phyloP scores from a whole-genome alignment of 2,113 vertebrate genomes.

The Elgaria multicarinata region DNA sequence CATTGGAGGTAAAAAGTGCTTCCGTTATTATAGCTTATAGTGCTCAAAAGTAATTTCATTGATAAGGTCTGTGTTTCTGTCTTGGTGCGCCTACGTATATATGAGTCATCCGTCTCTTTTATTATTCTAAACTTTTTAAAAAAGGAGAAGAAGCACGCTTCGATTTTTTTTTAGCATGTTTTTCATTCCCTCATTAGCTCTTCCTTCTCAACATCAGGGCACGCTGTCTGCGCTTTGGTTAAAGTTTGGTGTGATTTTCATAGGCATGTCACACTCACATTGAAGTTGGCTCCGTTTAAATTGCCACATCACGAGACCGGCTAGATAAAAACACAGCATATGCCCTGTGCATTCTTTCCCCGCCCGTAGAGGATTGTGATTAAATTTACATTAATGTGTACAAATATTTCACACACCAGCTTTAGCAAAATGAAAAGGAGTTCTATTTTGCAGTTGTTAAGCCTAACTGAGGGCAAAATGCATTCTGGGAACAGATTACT shows the following conservation, averaged over 20 bases:
- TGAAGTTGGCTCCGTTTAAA: neutral
- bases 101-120: slow-evolving; percentile 12
- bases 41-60: slow-evolving; percentile 30
- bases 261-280: neutral
- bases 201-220: neutral
- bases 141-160: neutral
- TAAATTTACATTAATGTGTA: neutral
- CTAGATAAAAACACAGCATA: neutral
- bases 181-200: neutral
- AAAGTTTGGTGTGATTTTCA: neutral
- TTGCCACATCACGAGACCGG: neutral
- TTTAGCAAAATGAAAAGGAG: neutral
- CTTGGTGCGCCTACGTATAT: neutral
- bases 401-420: too few relatives aligned
- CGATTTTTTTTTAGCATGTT: neutral
- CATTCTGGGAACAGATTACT: too few relatives aligned
- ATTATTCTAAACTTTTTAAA: slow-evolving; percentile 5
- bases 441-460: neutral
- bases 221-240: neutral
- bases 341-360: too few relatives aligned
- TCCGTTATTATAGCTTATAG: neutral
- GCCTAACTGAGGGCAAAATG: too few relatives aligned
- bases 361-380: neutral
- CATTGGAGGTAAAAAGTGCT: neutral
- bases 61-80: slow-evolving; percentile 12